phyloP scores from a whole-genome alignment of 2,113 vertebrate species.

The Actenoides lindsayi region DNA sequence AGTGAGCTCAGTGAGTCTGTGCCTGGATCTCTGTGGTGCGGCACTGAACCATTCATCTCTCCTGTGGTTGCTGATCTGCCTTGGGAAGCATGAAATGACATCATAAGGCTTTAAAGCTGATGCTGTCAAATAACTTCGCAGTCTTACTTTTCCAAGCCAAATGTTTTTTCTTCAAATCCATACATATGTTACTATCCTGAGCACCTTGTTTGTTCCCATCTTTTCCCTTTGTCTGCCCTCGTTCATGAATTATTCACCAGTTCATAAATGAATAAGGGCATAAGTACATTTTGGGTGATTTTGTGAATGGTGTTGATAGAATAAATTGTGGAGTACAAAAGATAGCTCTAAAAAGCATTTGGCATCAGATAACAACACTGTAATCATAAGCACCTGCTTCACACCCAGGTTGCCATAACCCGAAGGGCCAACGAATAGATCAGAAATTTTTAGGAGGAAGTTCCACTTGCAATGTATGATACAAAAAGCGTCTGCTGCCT shows the following conservation, averaged over 20 bases:
- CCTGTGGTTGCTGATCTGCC: neutral
- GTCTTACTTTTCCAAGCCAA: neutral
- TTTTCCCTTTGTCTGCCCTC: neutral
- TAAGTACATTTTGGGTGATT: neutral
- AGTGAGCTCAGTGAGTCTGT: neutral
- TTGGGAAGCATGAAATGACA: constrained; percentile 14
- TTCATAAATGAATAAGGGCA: neutral
- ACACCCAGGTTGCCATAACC: neutral
- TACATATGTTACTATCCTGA: neutral
- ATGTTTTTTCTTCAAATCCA: neutral
- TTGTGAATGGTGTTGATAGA: neutral
- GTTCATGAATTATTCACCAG: neutral
- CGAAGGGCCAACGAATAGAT: neutral
- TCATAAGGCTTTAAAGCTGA: neutral
- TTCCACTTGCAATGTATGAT: neutral
- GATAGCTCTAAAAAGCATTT: neutral
- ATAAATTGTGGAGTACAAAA: neutral
- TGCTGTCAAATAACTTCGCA: neutral
- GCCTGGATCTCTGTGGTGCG: neutral
- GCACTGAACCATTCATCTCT: constrained; percentile 7
- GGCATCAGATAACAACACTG: neutral
- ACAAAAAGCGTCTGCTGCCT: neutral
- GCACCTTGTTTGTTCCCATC: neutral
- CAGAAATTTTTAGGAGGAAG: neutral
- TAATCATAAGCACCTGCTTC: neutral